Evolutionary conservation across 1,140 invertebrate genomes (phyloP), one percentile per base, ranked within the genome.

Genomic region (Penaeus indicus): DNA sequence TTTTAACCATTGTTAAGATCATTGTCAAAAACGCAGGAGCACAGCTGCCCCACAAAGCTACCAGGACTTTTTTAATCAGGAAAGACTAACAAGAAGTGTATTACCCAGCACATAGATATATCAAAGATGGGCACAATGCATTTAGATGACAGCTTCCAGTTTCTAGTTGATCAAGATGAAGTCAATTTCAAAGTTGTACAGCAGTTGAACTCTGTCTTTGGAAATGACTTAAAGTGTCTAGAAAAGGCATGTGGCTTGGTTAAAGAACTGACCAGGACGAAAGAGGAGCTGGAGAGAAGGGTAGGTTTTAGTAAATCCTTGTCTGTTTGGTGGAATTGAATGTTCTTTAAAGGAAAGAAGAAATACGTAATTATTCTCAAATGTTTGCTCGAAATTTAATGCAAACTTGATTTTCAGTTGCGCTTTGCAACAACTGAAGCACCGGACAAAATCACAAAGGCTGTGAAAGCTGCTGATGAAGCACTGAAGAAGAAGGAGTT

Each of bases 401-500:
- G n/a, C 87, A 27, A 88, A 86, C 90, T 90, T 82, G 85, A 67
- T 83, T 92, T 93, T 89, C 91, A 95, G 95, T 91, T 96, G 19
- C 94, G 94, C 78, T 92, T 95, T 91, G 94, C 93, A 25, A 94
- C 94, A 89, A 93, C 93, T 60, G 94, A 94, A 92, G 94, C 94
- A 87, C 94, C 95, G 3, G 94, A 94, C 85, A 94, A 94, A 91
- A 94, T 95, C 72, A 93, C 95, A 91, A 93, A 93, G 84, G 94
- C 95, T 13, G 92, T 95, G 13, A 92, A 94, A 89, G 93, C 93
- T 91, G 94, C 94, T 77, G 93, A 95, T 89, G 91, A 92, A 84
- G 93, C 94, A 25, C 93, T 93, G 72, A 91, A 92, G 42, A 92
- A 94, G 90, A 93, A 95, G 63, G 92, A 94, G 38, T 91, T 92